Percentiles rank a stretch among this genome's conserved stretches.
These are phyloP conservation scores for Epinotia ramella DNA, from an alignment of 2,888 invertebrate genomes.

Conservation along the genomic window DNA sequence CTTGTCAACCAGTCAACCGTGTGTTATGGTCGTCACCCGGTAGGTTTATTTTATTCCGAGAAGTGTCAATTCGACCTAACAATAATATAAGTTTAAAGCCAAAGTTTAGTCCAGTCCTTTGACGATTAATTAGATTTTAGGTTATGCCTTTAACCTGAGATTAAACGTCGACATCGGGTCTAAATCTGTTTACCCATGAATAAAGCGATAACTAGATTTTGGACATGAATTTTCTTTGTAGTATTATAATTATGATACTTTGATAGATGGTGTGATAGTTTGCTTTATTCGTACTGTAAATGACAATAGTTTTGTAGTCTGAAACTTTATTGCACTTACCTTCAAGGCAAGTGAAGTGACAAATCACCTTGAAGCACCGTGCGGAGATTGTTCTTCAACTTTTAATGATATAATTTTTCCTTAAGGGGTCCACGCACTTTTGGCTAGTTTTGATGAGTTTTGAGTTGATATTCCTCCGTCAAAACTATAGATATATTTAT, in stretches of 20 bases:
- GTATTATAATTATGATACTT: not conserved
- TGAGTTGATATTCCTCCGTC: no score
- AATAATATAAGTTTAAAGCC: not conserved
- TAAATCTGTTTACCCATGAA: no score
- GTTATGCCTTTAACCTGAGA: no score
- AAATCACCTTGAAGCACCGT: not conserved
- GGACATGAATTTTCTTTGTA: no score
- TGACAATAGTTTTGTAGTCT: not conserved
- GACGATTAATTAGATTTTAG: no score
- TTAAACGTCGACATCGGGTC: no score
- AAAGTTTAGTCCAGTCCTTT: not conserved
- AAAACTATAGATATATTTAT: no score
- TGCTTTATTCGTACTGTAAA: not conserved
- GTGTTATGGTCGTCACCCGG: not conserved
- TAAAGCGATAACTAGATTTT: no score
- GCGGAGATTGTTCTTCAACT: not conserved
- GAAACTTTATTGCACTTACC: not conserved
- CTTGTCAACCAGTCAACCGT: slow-evolving; percentile 23
- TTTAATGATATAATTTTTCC: not conserved
- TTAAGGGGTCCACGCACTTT: no score
- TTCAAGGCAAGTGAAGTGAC: not conserved
- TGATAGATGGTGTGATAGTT: not conserved
- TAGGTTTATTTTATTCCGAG: not conserved
- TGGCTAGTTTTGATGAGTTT: no score
- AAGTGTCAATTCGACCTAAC: not conserved